Base-by-base conservation (phyloP, 1,140 invertebrate genomes). In the Camponotus floridanus region DNA sequence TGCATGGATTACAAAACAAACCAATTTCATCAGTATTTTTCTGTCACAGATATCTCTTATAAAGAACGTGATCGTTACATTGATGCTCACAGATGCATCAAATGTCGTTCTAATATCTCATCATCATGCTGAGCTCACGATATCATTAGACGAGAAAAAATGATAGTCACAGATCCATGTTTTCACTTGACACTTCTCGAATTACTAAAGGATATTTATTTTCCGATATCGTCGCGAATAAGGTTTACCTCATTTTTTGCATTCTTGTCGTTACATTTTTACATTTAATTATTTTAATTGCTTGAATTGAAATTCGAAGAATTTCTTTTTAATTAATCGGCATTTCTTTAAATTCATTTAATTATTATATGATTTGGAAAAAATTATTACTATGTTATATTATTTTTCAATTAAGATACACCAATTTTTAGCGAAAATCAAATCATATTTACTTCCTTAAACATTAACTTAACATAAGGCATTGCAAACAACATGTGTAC, bases 21-120 rank as follows among this genome's bases (percentile, higher is more conserved):
- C 11, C 36, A 21, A 45, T 39, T 31, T 3, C 8, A 59, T 2
- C 36, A 42, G 33, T 42, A 21, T 21, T 88, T 70, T 85, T 88
- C 8, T 13, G 31, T 70, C 65, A 48, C 65, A 57, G 48, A 6
- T 57, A 36, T 18, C 42, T 80, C 36, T 39, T 15, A 1, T 42
- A 13, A 61, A 48, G n/a, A 42, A 85, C 80, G 59, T 87, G 86
- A 87, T 61, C 78, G 18, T 57, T 42, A 42, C 76, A 7, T 18
- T 15, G 70, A 87, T 78, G 86, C 21, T 36, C 76, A 21, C 86
- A 85, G 59, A 68, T 87, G 79, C 55, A 42, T 76, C 45, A 62
- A 87, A 78, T 42, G 71, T 67, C 11, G 11, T 36, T 78, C 18
- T 64, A 76, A 76, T 33, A 9, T 39, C 2, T 18, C 26, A 31